Evolutionary conservation across 2,888 invertebrate species (phyloP), one percentile per base, ranked within the genome.

Genomic region (Trichacis sp.): DNA sequence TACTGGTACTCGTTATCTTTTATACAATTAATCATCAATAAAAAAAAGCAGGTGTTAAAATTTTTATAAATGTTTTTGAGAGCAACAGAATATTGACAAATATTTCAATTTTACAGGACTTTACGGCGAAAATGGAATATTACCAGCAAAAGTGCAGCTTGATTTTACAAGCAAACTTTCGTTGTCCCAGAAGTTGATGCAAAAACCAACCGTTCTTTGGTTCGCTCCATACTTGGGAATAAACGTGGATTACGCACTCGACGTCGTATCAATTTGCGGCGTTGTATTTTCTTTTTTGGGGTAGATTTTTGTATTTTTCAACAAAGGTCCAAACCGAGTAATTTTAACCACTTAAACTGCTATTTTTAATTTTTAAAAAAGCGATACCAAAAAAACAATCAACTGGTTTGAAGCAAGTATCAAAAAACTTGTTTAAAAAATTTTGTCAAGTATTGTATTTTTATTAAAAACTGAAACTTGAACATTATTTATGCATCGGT

Each of bases 101-200:
- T n/a, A 11, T 33, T 6, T 3, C 2, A 33, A 33, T 33, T 33
- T 33, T 33, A 6, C 14, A 92, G 93, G 93, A 62, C 83, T 93
- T 17, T 93, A 91, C 83, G 92, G 93, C 2, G 90, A 91, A 76
- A 90, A 91, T 87, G 93, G 93, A 49, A 85, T 93, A 53, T 78
- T 92, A 61, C 93, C 93, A 51, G 91, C 90, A 8, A 84, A 85
- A 69, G 81, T 84, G 1, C 85, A 85, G 59, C 65, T 87, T 63
- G 85, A 85, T 52, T 74, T 83, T n/a, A 80, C 82, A 45, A 71
- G 82, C 69, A 85, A 86, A 52, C 84, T 85, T 70, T 81, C 87
- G n/a, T 79, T 88, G 47, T 80, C 85, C 24, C 86, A 87, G 14
- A 88, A 88, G 77, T 85, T 90, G 3, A 87, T 86, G 70, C 87